Conservation (phyloP, 2,113 vertebrate species). For the Chamaea fasciata region DNA sequence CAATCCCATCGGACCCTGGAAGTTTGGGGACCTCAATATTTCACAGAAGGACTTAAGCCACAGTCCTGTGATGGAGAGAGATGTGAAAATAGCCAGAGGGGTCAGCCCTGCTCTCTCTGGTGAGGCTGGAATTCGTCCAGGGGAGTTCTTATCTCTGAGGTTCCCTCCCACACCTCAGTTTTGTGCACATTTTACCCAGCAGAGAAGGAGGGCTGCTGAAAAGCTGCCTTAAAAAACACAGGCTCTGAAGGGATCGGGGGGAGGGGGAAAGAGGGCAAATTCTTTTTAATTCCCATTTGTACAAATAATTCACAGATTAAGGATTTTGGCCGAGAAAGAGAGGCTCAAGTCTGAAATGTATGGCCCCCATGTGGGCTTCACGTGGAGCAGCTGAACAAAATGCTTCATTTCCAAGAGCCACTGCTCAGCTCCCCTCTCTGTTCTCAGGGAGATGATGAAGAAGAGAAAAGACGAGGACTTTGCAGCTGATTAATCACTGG, state of each 20-base stretch:
- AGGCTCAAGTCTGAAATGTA: background rate
- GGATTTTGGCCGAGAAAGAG: background rate
- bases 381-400: background rate
- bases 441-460: background rate
- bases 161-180: background rate
- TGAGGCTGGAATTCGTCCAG: background rate
- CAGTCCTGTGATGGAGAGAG: background rate
- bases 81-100: background rate
- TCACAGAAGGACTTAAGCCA: background rate
- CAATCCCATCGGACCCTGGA: background rate
- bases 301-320: background rate
- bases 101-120: background rate
- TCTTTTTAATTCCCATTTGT: background rate
- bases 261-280: background rate
- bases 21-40: background rate
- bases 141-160: background rate
- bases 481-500: constrained; percentile 51
- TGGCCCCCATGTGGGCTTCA: background rate
- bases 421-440: background rate
- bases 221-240: background rate
- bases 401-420: background rate
- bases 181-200: background rate
- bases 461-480: background rate
- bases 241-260: background rate
- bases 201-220: background rate